Percentiles rank a stretch among this genome's conserved stretches.
These are phyloP conservation scores for Trichonephila clavata DNA, from an alignment of 1,140 invertebrate genomes.

Conservation along the genomic window DNA sequence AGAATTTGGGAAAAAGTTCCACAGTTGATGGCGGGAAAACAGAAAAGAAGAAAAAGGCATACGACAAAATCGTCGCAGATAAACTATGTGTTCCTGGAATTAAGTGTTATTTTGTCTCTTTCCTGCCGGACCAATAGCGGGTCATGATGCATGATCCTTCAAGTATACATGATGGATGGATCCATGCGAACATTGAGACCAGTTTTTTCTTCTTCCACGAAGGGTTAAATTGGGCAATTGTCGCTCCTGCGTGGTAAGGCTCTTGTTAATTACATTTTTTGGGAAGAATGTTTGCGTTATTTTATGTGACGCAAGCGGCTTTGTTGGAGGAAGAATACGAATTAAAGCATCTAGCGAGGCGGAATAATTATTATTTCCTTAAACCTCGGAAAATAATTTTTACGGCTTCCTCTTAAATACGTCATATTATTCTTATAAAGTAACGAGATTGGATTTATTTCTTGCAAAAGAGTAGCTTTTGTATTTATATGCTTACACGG, in stretches of 20 bases:
- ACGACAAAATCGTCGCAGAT: background rate
- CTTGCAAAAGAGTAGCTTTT: no score
- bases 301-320: background rate
- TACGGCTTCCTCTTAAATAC: no score
- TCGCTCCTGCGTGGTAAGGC: background rate
- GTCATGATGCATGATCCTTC: slow-evolving; percentile 16
- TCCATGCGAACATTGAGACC: background rate
- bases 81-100: background rate
- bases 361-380: background rate
- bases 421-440: no score
- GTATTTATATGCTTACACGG: no score
- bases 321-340: background rate
- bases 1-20: background rate
- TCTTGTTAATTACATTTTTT: slow-evolving; percentile 33
- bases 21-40: background rate
- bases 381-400: no score
- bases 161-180: slow-evolving; percentile 1
- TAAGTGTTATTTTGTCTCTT: slow-evolving; percentile 9
- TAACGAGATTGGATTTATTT: no score
- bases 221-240: slow-evolving; percentile 12
- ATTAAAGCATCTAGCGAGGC: background rate
- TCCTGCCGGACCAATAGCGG: background rate
- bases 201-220: background rate
- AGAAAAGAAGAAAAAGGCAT: background rate
- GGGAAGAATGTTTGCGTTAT: background rate